These are phyloP conservation scores for Pedetes capensis DNA, from an alignment of 2,113 vertebrate species.

Conservation along the genomic window DNA sequence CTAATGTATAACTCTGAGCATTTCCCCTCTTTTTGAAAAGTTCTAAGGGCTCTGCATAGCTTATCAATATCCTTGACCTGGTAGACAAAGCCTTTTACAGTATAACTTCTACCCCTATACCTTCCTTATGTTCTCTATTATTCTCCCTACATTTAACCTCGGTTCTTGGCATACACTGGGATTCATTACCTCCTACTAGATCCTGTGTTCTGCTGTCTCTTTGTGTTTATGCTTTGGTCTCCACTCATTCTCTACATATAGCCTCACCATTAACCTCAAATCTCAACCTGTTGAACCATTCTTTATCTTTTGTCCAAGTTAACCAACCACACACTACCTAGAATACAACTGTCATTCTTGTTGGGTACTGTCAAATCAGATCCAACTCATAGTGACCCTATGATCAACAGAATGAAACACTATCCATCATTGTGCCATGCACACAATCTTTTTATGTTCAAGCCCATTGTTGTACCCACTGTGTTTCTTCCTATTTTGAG, in stretches of 20 bases:
- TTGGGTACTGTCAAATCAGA: too few relatives aligned
- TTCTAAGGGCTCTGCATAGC: background rate
- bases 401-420: too few relatives aligned
- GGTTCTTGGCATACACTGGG: background rate
- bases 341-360: background rate
- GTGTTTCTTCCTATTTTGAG: too few relatives aligned
- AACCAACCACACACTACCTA: background rate
- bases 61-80: conserved; percentile 17
- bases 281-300: background rate
- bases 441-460: too few relatives aligned
- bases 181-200: background rate
- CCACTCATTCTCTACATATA: background rate
- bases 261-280: background rate
- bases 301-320: background rate
- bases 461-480: too few relatives aligned
- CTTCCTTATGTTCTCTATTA: background rate
- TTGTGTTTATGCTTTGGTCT: background rate
- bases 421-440: too few relatives aligned
- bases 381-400: too few relatives aligned
- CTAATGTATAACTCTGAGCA: conserved; percentile 14
- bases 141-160: background rate
- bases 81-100: conserved; percentile 13
- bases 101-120: background rate
- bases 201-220: background rate
- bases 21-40: background rate